These are phyloP conservation scores for Cichlasoma orientale DNA, from an alignment of 2,797 vertebrate genomes.

Conservation along the genomic window DNA sequence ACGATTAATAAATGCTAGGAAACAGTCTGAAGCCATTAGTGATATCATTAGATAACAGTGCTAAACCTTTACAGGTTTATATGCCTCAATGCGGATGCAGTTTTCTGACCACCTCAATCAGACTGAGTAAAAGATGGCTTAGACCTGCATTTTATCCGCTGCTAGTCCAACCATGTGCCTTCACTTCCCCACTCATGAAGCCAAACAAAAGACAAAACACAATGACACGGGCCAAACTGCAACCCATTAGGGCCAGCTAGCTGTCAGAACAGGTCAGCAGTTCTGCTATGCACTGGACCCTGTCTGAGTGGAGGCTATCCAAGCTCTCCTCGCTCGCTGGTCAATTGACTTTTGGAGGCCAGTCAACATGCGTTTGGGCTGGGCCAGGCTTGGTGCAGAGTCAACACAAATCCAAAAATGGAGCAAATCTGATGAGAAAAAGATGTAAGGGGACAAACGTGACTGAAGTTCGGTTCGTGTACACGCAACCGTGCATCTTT, in stretches of 20 bases:
- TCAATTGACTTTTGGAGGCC: conserved; percentile 58
- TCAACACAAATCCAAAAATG: conserved; percentile 46
- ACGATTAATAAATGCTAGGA: background rate
- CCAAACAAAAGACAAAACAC: conserved; percentile 54
- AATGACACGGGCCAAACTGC: conserved; percentile 60
- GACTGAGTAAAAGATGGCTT: conserved; percentile 38
- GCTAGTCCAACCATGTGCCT: conserved; percentile 19
- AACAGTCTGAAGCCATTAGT: background rate
- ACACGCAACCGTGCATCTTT: conserved; percentile 8
- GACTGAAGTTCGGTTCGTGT: conserved; percentile 10
- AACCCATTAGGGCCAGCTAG: conserved; percentile 60
- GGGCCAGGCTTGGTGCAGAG: conserved; percentile 10
- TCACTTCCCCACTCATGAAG: conserved; percentile 34
- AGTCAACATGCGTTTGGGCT: conserved; percentile 36
- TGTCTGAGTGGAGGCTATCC: conserved; percentile 43
- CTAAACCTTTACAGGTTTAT: conserved; percentile 1
- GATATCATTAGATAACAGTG: background rate
- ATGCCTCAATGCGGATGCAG: background rate
- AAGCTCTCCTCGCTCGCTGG: conserved; percentile 48
- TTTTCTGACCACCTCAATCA: conserved; percentile 3
- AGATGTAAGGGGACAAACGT: conserved; percentile 13
- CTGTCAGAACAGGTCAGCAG: conserved; percentile 67
- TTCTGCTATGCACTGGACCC: conserved; percentile 44
- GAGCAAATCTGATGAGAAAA: conserved; percentile 7
- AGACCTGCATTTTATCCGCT: conserved; percentile 42